Conservation (phyloP, 2,888 invertebrate species). For the Netelia inedita region DNA sequence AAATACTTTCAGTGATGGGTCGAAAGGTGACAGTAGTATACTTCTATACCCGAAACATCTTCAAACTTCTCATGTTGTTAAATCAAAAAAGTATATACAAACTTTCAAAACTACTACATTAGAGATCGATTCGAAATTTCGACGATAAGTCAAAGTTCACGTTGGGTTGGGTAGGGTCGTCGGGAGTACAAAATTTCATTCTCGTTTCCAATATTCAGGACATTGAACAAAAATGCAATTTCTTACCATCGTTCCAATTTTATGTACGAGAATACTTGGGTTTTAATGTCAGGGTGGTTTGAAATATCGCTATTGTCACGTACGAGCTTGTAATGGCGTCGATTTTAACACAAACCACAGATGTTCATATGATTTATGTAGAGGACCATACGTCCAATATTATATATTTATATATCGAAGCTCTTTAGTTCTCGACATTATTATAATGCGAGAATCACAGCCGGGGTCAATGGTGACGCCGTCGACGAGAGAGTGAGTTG, state of each 20-base stretch:
- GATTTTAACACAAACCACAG: conserved; percentile 52
- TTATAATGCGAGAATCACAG: conserved; percentile 32
- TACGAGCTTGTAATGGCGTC: conserved; percentile 60
- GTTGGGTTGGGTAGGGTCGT: not conserved
- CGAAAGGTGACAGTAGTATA: conserved; percentile 38
- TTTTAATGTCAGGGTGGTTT: conserved; percentile 37
- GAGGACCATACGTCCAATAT: not conserved
- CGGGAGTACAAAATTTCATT: no score
- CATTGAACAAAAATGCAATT: no score
- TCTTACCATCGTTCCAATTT: not conserved
- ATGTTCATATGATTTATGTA: not conserved
- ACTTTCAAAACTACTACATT: not conserved
- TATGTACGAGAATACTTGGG: not conserved
- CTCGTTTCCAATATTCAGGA: no score
- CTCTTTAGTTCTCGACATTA: conserved; percentile 28
- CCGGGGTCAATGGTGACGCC: conserved; percentile 1
- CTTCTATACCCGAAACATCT: conserved; percentile 29
- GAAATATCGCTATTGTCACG: conserved; percentile 61
- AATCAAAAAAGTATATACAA: conserved; percentile 21
- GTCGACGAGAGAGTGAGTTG: conserved; percentile 31
- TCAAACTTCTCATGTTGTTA: conserved; percentile 45
- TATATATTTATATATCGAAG: not conserved
- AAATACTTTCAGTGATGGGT: conserved; percentile 56
- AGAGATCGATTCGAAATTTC: conserved; percentile 20
- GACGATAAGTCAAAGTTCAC: conserved; percentile 6